Conservation (phyloP, 2,113 vertebrate species). For the Phrynosoma blainvillii region DNA sequence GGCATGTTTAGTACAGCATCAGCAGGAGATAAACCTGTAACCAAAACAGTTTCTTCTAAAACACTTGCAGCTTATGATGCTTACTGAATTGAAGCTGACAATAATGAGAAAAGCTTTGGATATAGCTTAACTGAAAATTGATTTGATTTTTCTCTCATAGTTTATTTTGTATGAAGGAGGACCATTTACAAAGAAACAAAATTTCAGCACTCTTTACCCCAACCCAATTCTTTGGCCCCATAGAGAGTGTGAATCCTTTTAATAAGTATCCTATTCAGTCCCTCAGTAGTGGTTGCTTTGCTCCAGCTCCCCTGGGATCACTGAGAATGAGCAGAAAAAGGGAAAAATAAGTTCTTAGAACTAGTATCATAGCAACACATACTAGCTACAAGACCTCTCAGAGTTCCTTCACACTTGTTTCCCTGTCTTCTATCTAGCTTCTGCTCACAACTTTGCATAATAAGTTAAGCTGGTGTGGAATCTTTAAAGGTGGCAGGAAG, state of each 20-base stretch:
- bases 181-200: slow-evolving; percentile 34
- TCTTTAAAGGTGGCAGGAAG: not conserved
- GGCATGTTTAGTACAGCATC: slow-evolving; percentile 47
- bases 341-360: slow-evolving; percentile 18
- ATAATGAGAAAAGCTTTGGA: not conserved
- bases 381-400: not conserved
- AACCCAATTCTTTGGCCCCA: slow-evolving; percentile 2
- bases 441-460: not conserved
- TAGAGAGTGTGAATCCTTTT: not conserved
- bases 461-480: not conserved
- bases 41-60: slow-evolving; percentile 42
- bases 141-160: slow-evolving; percentile 22
- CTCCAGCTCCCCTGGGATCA: slow-evolving; percentile 31
- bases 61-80: slow-evolving; percentile 34
- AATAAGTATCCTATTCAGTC: slow-evolving; percentile 44
- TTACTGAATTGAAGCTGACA: slow-evolving; percentile 34
- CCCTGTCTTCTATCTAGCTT: not conserved
- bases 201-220: not conserved
- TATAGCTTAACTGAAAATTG: slow-evolving; percentile 33
- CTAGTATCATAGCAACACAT: slow-evolving; percentile 29
- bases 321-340: slow-evolving; percentile 10
- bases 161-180: slow-evolving; percentile 13
- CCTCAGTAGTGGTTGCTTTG: not conserved
- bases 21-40: slow-evolving; percentile 48
- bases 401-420: not conserved